Evolutionary conservation across 2,113 vertebrate genomes (phyloP).

Genomic region (Puma concolor): DNA sequence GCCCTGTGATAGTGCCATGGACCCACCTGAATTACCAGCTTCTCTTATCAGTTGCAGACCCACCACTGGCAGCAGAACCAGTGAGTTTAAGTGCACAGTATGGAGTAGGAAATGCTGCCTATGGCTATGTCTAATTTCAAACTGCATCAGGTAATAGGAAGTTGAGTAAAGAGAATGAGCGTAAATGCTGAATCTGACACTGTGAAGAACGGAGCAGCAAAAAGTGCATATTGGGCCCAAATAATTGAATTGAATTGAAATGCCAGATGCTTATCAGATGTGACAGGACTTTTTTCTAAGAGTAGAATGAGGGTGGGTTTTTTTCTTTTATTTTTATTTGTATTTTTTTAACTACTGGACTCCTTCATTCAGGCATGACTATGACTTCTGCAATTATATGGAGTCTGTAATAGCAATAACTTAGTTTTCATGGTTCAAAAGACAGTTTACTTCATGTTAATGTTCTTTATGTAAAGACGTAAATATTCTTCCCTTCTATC

Average conservation of each 20-base stretch:
- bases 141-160: background rate
- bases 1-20: slow-evolving; percentile 46
- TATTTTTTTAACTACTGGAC: slow-evolving; percentile 27
- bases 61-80: slow-evolving; percentile 71
- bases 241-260: slow-evolving; percentile 78
- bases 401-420: slow-evolving; percentile 62
- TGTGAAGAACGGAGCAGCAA: slow-evolving; percentile 61
- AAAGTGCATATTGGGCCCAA: slow-evolving; percentile 63
- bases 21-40: slow-evolving; percentile 74
- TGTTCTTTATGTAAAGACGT: slow-evolving; percentile 36
- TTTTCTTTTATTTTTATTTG: background rate
- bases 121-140: slow-evolving; percentile 45
- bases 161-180: slow-evolving; percentile 35
- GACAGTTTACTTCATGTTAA: slow-evolving; percentile 57
- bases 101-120: background rate
- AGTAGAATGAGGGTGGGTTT: slow-evolving; percentile 46
- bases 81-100: slow-evolving; percentile 26
- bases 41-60: slow-evolving; percentile 80
- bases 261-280: slow-evolving; percentile 63
- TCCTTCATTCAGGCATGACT: slow-evolving; percentile 42
- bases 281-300: slow-evolving; percentile 47
- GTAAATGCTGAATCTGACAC: background rate
- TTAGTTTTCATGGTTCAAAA: slow-evolving; percentile 68
- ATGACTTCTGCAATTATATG: slow-evolving; percentile 60
- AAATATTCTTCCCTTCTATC: slow-evolving; percentile 39